Evolutionary conservation across 2,888 invertebrate species (phyloP).

Genomic region (Mythimna lalbum): DNA sequence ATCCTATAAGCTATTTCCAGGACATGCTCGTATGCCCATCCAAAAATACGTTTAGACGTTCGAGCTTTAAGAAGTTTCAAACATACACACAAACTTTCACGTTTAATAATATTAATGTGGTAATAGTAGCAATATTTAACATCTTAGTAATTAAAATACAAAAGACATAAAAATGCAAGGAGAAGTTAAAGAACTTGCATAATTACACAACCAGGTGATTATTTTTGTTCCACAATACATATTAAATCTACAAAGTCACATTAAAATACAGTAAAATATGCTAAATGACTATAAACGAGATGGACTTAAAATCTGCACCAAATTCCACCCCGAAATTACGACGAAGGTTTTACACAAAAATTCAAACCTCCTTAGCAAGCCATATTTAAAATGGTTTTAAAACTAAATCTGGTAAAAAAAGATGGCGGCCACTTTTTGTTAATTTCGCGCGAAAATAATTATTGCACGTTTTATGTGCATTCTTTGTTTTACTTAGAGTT

Average conservation of each 20-base stretch:
- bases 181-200: neutral
- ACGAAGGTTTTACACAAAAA: slow-evolving; percentile 68
- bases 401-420: slow-evolving; percentile 52
- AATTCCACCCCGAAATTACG: slow-evolving; percentile 68
- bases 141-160: neutral
- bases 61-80: no score
- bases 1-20: no score
- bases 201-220: slow-evolving; percentile 26
- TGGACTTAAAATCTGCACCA: slow-evolving; percentile 60
- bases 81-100: no score
- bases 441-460: slow-evolving; percentile 64
- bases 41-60: no score
- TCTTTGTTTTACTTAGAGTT: slow-evolving; percentile 45
- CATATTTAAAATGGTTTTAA: slow-evolving; percentile 68
- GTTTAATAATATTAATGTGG: no score
- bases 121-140: neutral
- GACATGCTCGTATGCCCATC: no score
- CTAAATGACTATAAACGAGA: slow-evolving; percentile 51
- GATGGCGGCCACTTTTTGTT: slow-evolving; percentile 58
- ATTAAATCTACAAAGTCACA: slow-evolving; percentile 51
- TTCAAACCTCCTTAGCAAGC: slow-evolving; percentile 75
- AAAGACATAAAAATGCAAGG: neutral
- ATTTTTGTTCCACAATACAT: slow-evolving; percentile 34
- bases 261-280: slow-evolving; percentile 57
- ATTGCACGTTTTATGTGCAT: slow-evolving; percentile 44